Evolutionary conservation across 1,140 invertebrate genomes (phyloP).

Genomic region (Dinothrombium tinctorium): DNA sequence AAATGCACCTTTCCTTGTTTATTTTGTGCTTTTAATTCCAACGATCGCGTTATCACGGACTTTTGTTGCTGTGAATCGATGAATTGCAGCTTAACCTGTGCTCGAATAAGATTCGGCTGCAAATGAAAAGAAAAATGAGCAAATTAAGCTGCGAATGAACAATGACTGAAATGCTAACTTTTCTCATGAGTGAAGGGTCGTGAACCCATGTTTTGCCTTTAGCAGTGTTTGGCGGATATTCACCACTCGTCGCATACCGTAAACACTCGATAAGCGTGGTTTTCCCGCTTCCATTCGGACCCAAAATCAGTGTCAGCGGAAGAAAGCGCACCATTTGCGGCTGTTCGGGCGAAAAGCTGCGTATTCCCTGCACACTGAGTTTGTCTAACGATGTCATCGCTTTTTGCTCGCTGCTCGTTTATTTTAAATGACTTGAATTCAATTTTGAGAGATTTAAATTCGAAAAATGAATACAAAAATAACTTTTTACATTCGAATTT

Average conservation of each 20-base stretch:
- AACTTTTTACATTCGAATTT: no score
- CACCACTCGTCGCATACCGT: constrained; percentile 69
- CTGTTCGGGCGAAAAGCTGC: constrained; percentile 62
- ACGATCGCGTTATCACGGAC: constrained; percentile 31
- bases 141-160: constrained; percentile 4
- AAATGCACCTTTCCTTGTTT: constrained; percentile 20
- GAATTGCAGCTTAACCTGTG: constrained; percentile 38
- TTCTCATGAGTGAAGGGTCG: constrained; percentile 52
- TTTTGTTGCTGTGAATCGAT: constrained; percentile 32
- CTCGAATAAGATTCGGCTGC: constrained; percentile 26
- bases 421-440: no score
- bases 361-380: constrained; percentile 35
- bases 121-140: constrained; percentile 17
- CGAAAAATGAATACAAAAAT: no score
- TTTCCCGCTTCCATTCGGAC: constrained; percentile 97
- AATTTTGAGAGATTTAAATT: no score
- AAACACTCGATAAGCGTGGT: constrained; percentile 88
- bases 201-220: constrained; percentile 67
- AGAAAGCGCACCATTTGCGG: constrained; percentile 49
- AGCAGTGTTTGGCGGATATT: constrained; percentile 55
- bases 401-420: no score
- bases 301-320: constrained; percentile 80
- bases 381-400: neutral
- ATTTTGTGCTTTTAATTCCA: constrained; percentile 33
- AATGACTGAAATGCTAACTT: neutral